Evolutionary conservation across 2,797 vertebrate genomes (phyloP).

Genomic region (Cercopithecus mitis): DNA sequence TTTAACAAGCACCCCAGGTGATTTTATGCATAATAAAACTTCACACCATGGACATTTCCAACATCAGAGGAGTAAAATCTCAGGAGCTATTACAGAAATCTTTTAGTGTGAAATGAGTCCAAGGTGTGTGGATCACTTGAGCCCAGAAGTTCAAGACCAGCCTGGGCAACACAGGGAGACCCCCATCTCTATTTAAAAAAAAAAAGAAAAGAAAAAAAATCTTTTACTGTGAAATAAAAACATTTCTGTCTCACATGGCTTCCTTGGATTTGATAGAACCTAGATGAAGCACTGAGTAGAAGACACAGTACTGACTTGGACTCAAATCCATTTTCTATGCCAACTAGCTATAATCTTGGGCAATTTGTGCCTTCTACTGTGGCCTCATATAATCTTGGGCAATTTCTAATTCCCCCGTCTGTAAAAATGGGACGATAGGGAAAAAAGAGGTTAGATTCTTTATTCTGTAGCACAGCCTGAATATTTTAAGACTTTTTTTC

Average conservation of each 20-base stretch:
- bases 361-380: background rate
- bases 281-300: background rate
- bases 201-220: background rate
- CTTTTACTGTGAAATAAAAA: background rate
- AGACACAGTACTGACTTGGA: background rate
- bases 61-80: background rate
- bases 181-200: background rate
- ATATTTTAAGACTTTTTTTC: conserved; percentile 9
- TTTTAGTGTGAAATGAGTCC: background rate
- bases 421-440: background rate
- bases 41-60: background rate
- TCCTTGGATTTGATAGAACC: background rate
- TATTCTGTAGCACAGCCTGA: background rate
- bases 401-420: background rate
- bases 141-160: background rate
- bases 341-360: background rate
- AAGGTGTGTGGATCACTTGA: background rate
- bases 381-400: background rate
- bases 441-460: conserved; percentile 21
- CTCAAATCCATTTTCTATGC: conserved; percentile 12
- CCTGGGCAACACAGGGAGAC: background rate
- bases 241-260: background rate
- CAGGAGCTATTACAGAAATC: background rate
- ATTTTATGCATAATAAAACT: conserved; percentile 30
- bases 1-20: background rate